Evolutionary conservation across 1,140 invertebrate species (phyloP), one percentile per base, ranked within the genome.

Genomic region (Drosophila sulfurigaster): DNA sequence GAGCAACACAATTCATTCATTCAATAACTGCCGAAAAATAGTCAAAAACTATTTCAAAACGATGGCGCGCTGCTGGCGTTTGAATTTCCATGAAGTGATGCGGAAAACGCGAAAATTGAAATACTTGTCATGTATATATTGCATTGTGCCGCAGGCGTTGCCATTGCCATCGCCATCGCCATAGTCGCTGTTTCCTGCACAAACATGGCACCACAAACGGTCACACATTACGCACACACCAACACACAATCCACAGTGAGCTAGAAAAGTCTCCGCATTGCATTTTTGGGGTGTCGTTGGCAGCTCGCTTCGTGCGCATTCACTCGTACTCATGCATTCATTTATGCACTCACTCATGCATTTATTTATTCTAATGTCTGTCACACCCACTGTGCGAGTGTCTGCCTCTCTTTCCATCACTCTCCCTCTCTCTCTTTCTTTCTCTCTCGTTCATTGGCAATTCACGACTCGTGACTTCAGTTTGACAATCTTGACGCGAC

Each of bases 321-420:
- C 80, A 81, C 51, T 81, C 64, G 78, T 32, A 66, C 49, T 78
- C 20, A 25, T 52, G 68, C 72, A 79, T 76, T 79, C 72, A 79
- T 79, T 82, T 82, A 68, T 77, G 65, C 65, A 78, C 45, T 74
- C 72, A 79, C 54, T 79, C 81, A 72, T 63, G 66, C 80, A 82
- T 79, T 82, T 75, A 79, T 83, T 83, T 77, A 83, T 83, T 79
- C 81, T 74, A 77, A 76, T 70, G 41, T 60, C 41, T 56, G 25
- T 28, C 45, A 8, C 38, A 3, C 45, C 5, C 30, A 8, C 46
- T 32, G 15, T 25, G 35, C 8, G 35, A 8, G 35, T 10, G 1
- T 32, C 35, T 2, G 32, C 46, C 28, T 38, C 8, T 58, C 45
- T 54, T 28, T 25, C 13, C 57, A 8, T 3, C 11, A 1, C n/a